Base-by-base conservation (phyloP, 64 coral and sea anemone species). In the Hydrozoanthus tunicans region DNA sequence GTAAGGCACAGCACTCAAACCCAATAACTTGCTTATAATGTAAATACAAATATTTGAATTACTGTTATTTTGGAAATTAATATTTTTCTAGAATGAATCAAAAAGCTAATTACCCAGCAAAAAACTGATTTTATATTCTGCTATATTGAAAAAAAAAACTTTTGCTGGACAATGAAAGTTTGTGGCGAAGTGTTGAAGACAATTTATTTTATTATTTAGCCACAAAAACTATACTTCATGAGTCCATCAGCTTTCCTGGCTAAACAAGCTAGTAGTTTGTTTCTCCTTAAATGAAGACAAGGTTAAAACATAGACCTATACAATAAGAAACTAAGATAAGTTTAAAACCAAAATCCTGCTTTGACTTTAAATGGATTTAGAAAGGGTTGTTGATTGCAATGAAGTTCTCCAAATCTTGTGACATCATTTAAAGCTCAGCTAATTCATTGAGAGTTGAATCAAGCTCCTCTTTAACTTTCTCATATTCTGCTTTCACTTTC, bases 391-490 rank as follows among this genome's bases (percentile, higher is more conserved):
- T 73, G 56, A 43, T 88, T 9, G 79, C 56, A 9, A 26, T 72
- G 84, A 74, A 75, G 68, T 58, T 88, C 55, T 88, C 43, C 53
- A 58, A 32, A 71, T 88, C n/a, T 4, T 51, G 10, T 27, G 24
- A 13, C 68, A 88, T 11, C 24, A 88, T 60, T 57, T 74, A 88
- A 67, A 88, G n/a, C 69, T 88, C 84, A 13, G 52, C 53, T 59
- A 97, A 81, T 77, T 97, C 95, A n/a, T 83, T 77, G 58, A 97
- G 93, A 60, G 95, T 97, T 8, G 53, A 3, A n/a, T 97, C 95
- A 6, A 97, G 83, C 83, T 97, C 95, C 23, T 92, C 77, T 14
- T 97, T 97, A 3, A 94, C 92, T 55, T 94, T 94, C 6, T 78
- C 51, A 89, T 94, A 97, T 9, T 97, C 92, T 9, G 10, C 6